Evolutionary conservation across 1,140 invertebrate genomes (phyloP).

Genomic region (Trachymyrmex septentrionalis): DNA sequence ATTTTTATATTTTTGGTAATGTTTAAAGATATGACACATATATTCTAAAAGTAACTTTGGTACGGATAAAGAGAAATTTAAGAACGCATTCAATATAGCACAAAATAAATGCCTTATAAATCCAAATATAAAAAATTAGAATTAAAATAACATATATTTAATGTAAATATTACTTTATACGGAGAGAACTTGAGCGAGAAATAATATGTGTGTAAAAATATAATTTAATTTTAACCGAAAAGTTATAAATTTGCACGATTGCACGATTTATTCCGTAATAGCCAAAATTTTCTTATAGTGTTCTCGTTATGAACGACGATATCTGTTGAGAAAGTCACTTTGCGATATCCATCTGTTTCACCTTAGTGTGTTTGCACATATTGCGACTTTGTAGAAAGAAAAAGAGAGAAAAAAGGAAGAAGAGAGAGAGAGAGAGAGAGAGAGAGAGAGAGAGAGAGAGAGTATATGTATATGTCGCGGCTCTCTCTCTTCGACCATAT

Average conservation of each 20-base stretch:
- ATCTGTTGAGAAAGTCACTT: conserved; percentile 13
- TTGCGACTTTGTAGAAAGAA: conserved; percentile 4
- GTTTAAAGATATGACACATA: too few species aligned
- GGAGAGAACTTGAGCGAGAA: too few species aligned
- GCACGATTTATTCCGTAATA: background rate
- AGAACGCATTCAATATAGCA: background rate
- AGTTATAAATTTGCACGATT: background rate
- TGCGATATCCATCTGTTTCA: background rate
- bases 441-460: background rate
- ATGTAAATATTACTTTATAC: background rate
- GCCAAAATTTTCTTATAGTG: background rate
- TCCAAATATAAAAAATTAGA: background rate
- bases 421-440: background rate
- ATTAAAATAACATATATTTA: conserved; percentile 11
- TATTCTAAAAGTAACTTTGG: too few species aligned
- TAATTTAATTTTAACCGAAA: background rate
- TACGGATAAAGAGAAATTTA: too few species aligned
- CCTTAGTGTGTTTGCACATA: background rate
- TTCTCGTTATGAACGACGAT: background rate
- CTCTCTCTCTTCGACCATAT: conserved; percentile 39
- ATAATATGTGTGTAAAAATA: background rate
- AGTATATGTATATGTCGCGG: background rate
- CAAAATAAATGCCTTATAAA: background rate
- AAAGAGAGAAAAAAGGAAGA: too few species aligned
- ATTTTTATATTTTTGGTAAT: too few species aligned